Conservation (phyloP, 37 sponge, comb jelly and placozoan species). For the Oopsacas minuta region DNA sequence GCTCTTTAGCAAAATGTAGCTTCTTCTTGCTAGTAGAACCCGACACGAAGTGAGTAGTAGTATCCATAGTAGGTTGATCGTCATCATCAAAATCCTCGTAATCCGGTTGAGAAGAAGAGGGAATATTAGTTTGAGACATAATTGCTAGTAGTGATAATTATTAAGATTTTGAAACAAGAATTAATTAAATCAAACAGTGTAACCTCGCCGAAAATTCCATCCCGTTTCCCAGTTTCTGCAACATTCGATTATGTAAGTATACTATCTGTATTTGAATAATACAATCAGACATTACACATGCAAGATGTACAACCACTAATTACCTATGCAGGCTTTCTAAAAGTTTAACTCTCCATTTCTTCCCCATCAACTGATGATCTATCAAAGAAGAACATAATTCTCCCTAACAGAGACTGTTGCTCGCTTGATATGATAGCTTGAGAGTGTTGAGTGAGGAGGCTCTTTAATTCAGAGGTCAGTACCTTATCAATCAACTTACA, state of each 20-base stretch:
- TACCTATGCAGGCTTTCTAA: too few relatives aligned
- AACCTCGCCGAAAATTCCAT: too few relatives aligned
- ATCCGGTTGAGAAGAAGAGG: not conserved
- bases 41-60: not conserved
- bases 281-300: too few relatives aligned
- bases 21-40: conserved; percentile 25
- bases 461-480: not conserved
- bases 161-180: too few relatives aligned
- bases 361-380: conserved; percentile 58
- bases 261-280: too few relatives aligned
- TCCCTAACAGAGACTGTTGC: not conserved
- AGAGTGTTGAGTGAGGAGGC: not conserved
- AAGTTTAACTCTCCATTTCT: conserved; percentile 42
- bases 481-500: not conserved
- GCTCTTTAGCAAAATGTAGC: conserved; percentile 56
- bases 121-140: not conserved
- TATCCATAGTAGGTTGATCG: not conserved
- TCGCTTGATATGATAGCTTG: not conserved
- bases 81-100: not conserved
- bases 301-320: too few relatives aligned
- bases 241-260: too few relatives aligned
- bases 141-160: too few relatives aligned
- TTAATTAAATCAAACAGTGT: too few relatives aligned
- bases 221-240: too few relatives aligned
- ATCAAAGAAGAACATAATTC: conserved; percentile 32